These are phyloP conservation scores for Lonchura striata DNA, from an alignment of 2,113 vertebrate genomes.

Conservation along the genomic window DNA sequence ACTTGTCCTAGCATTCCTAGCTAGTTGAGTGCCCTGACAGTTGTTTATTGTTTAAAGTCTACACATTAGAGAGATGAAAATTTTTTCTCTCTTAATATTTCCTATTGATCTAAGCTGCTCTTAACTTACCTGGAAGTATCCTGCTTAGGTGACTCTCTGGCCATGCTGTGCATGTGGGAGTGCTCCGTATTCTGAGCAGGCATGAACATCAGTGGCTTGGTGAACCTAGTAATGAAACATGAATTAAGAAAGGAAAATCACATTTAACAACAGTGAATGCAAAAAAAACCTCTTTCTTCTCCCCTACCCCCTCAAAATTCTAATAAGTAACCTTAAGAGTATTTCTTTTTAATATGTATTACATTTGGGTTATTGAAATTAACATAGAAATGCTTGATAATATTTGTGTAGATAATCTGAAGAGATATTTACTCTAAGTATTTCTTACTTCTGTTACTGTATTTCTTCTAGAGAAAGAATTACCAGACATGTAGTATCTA, in stretches of 20 bases:
- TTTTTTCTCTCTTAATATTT: background rate
- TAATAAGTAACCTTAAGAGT: background rate
- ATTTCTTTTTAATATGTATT: background rate
- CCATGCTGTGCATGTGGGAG: background rate
- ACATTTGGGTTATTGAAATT: background rate
- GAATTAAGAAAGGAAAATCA: background rate
- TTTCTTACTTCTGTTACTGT: background rate
- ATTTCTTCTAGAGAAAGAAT: background rate
- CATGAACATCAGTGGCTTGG: conserved; percentile 17
- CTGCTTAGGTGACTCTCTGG: conserved; percentile 20
- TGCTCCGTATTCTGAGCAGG: conserved; percentile 45
- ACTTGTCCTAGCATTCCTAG: background rate
- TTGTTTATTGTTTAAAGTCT: background rate
- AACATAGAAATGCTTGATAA: background rate
- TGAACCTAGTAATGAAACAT: conserved; percentile 7
- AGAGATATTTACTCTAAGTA: background rate
- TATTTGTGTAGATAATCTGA: background rate
- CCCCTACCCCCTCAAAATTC: background rate
- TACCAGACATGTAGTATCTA: background rate
- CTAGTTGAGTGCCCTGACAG: background rate
- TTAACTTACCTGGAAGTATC: conserved; percentile 27
- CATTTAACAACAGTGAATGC: background rate
- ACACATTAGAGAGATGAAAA: background rate
- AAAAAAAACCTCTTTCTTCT: background rate
- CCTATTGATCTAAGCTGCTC: background rate